Conservation (phyloP, 2,888 invertebrate species). For the Zaprionus lineosus region DNA sequence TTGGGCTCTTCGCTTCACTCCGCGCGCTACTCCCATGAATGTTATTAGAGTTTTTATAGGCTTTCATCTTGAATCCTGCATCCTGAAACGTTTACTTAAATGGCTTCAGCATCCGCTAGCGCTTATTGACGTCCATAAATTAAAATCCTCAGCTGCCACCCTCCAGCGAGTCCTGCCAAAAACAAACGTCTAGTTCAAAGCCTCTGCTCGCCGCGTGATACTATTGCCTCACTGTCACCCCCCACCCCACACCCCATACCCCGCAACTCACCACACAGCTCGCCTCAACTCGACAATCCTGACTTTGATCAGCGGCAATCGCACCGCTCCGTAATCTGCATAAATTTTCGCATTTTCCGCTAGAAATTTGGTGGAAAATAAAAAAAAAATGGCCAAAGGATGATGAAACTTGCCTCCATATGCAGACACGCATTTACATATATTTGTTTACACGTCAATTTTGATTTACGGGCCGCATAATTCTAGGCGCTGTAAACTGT, state of each 20-base stretch:
- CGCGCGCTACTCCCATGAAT: too few species aligned
- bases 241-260: not conserved
- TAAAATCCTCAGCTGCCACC: conserved; percentile 22
- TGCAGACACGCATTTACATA: conserved; percentile 3
- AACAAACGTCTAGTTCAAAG: conserved; percentile 31
- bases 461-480: conserved; percentile 75
- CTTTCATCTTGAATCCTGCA: conserved; percentile 3
- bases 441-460: conserved; percentile 72
- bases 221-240: not conserved
- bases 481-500: conserved; percentile 74
- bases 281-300: not conserved
- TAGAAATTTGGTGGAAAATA: conserved; percentile 31
- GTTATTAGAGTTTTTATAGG: too few species aligned
- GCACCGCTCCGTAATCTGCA: conserved; percentile 49
- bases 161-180: conserved; percentile 30
- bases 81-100: conserved; percentile 37
- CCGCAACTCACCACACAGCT: too few species aligned
- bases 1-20: too few species aligned
- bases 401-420: not conserved
- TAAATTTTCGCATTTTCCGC: conserved; percentile 46
- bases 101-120: conserved; percentile 34
- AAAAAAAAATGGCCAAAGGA: conserved; percentile 12
- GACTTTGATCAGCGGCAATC: conserved; percentile 51
- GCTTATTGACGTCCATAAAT: conserved; percentile 48
- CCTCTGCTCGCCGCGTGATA: not conserved